These are phyloP conservation scores for Pseudorhiza aurosa DNA, from an alignment of 30 jellyfish, hydroid and myxozoan species.

Conservation along the genomic window DNA sequence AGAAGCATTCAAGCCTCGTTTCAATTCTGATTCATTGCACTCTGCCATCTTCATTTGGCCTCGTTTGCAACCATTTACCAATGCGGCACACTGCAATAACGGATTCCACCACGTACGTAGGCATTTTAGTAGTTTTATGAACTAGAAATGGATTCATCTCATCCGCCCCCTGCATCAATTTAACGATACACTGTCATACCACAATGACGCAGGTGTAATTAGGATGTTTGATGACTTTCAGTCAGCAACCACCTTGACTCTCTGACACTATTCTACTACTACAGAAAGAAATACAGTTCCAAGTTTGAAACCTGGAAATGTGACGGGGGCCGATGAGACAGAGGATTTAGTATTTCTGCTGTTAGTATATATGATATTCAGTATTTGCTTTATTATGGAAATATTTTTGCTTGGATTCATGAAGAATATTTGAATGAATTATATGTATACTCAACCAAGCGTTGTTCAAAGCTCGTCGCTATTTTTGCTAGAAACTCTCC, in stretches of 20 bases:
- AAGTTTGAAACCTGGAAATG: too few species aligned
- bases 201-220: too few species aligned
- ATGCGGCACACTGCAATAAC: not conserved
- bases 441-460: constrained; percentile 28
- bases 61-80: not conserved
- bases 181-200: too few species aligned
- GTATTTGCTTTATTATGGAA: constrained; percentile 1
- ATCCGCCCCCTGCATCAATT: constrained; percentile 7
- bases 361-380: constrained; percentile 9
- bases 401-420: constrained; percentile 46
- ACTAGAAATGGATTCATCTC: not conserved
- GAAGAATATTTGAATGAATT: constrained; percentile 61
- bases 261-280: too few species aligned
- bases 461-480: not conserved
- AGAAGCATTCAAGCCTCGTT: too few species aligned
- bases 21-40: too few species aligned
- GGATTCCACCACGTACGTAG: not conserved
- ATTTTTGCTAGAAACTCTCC: too few species aligned
- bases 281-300: too few species aligned
- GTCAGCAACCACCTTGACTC: too few species aligned
- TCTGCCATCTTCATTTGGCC: not conserved
- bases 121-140: not conserved
- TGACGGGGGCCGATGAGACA: constrained; percentile 15
- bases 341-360: constrained; percentile 27
- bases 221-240: too few species aligned